Evolutionary conservation across 2,797 vertebrate species (phyloP).

Genomic region (Megaceryle alcyon): DNA sequence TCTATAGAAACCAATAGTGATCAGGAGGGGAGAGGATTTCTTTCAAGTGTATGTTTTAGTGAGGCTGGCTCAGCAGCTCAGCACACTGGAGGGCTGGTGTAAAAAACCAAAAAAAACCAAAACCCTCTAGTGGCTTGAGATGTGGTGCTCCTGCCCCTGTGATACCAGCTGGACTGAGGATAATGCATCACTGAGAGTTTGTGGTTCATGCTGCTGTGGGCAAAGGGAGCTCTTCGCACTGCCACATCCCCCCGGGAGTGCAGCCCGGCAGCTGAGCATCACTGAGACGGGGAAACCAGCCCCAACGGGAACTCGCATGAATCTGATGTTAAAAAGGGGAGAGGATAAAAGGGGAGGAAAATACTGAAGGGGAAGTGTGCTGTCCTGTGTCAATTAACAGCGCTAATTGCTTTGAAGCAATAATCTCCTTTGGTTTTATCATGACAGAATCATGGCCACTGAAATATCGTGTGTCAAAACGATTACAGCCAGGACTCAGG

Average conservation of each 20-base stretch:
- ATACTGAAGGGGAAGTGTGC: neutral
- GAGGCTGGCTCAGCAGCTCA: slow-evolving; percentile 55
- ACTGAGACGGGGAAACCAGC: neutral
- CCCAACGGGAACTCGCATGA: neutral
- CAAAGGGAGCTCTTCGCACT: neutral
- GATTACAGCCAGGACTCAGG: neutral
- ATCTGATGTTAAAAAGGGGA: neutral
- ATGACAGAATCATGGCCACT: neutral
- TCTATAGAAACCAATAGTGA: slow-evolving; percentile 82
- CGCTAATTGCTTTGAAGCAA: slow-evolving; percentile 22
- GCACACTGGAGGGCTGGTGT: slow-evolving; percentile 7
- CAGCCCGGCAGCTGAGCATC: neutral
- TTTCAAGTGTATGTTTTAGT: slow-evolving; percentile 74
- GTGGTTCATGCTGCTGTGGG: neutral
- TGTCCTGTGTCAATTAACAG: slow-evolving; percentile 5
- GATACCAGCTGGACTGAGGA: neutral
- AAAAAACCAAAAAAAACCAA: slow-evolving; percentile 29
- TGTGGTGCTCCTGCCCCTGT: neutral
- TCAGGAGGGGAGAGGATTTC: slow-evolving; percentile 75
- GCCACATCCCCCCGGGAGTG: neutral
- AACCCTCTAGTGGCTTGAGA: neutral
- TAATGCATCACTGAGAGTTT: neutral
- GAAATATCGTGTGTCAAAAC: neutral
- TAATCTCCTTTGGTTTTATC: slow-evolving; percentile 2
- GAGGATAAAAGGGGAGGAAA: neutral